These are phyloP conservation scores for Columba guinea DNA, from an alignment of 2,797 vertebrate genomes.

Conservation along the genomic window DNA sequence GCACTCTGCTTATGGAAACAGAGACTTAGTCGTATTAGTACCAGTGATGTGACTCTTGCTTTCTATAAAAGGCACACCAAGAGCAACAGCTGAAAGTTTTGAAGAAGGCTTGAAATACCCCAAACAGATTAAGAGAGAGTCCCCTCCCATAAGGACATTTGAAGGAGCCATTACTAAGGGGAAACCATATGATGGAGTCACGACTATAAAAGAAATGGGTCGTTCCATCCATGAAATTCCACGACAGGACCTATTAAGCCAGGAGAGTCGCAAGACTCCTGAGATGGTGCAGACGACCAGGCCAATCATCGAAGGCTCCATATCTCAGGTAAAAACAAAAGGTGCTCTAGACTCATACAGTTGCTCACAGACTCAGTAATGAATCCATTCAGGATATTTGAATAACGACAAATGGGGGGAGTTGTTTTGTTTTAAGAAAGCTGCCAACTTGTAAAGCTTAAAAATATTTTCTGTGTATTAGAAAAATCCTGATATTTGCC, in stretches of 20 bases:
- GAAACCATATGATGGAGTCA: slow-evolving; percentile 94
- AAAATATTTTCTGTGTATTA: background rate
- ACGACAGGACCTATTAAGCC: slow-evolving; percentile 87
- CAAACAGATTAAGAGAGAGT: slow-evolving; percentile 96
- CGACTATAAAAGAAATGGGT: slow-evolving; percentile 98
- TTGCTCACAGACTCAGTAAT: background rate
- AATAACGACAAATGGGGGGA: background rate
- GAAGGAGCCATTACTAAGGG: slow-evolving; percentile 96
- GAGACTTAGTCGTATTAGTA: background rate
- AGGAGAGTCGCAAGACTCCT: slow-evolving; percentile 92
- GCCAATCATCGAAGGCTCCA: slow-evolving; percentile 88
- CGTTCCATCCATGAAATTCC: slow-evolving; percentile 98
- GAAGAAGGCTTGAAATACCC: slow-evolving; percentile 94
- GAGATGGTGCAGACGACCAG: slow-evolving; percentile 83
- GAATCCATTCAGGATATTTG: background rate
- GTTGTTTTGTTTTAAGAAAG: background rate
- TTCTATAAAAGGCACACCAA: slow-evolving; percentile 87
- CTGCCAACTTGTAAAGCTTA: background rate
- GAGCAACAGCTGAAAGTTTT: slow-evolving; percentile 88
- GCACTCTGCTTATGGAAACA: background rate
- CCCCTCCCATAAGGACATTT: slow-evolving; percentile 91
- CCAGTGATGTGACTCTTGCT: background rate
- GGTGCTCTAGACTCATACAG: background rate
- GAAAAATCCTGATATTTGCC: background rate
- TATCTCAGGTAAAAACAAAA: slow-evolving; percentile 85